Base-by-base conservation (phyloP, 2,113 vertebrate genomes). In the Daboia siamensis region DNA sequence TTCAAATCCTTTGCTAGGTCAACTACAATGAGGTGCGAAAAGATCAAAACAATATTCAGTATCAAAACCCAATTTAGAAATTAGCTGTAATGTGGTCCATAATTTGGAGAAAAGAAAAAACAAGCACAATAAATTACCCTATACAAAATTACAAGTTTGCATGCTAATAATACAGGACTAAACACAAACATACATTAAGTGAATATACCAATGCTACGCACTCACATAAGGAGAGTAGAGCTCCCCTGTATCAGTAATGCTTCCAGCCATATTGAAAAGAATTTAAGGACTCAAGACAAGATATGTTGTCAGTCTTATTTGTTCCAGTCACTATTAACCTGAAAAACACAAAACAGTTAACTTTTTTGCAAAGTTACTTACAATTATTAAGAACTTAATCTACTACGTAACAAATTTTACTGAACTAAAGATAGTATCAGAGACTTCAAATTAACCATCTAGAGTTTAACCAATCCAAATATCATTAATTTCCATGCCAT, bases 191-290 rank as follows among this genome's bases (percentile, higher is more conserved):
- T 48, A 0, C 12, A n/a, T 6, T 29, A 69, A 59, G 1, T 24
- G 7, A n/a, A 0, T 3, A 44, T 74, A 90, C 12, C 0, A 9
- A 44, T 2, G 26, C 51, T 1, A 4, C 95, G 44, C 93, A 99
- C 99, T 99, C 96, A 99, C 99, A 56, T 98, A 99, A 5, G 99
- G 97, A 29, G 99, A 99, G 95, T 99, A 99, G 3, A 98, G 99
- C 89, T 99, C 99, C 69, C 99, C 99, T 0, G 98, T 98, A 1
- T 99, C 99, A 9, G 99, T 99, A 64, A 99, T 99, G 56, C 98
- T 98, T 2, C 98, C 99, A 1, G 99, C 98, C 99, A 99, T 99
- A 91, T 93, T 51, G 93, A 89, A 84, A 39, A 52, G 0, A 0
- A 0, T 88, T 20, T 56, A 44, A 48, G 29, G 86, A 0, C 2